phyloP scores from a whole-genome alignment of 2,797 vertebrate species.

The Buphagus erythrorhynchus region DNA sequence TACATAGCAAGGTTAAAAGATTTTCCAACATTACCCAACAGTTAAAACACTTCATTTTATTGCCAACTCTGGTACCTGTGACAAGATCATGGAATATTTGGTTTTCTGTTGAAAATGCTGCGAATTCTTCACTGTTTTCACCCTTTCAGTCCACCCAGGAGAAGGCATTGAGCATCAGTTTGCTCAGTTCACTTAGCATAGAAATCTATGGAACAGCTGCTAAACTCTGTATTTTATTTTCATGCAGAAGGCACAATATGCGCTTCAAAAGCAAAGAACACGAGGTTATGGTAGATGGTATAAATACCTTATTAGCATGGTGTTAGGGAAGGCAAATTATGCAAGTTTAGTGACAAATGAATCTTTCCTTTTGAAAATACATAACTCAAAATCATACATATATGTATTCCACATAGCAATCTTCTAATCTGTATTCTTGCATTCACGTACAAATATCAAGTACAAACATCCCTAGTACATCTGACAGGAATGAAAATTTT shows the following conservation, averaged over 20 bases:
- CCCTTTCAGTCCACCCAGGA: neutral
- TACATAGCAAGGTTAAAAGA: neutral
- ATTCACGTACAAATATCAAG: fast-evolving
- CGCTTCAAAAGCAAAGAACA: neutral
- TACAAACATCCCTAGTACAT: neutral
- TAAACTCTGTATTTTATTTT: neutral
- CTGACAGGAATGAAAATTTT: neutral
- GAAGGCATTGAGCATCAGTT: neutral
- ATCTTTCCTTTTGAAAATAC: neutral
- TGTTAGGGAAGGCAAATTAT: neutral
- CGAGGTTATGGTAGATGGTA: neutral
- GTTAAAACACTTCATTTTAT: neutral
- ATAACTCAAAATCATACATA: neutral
- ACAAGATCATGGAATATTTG: fast-evolving
- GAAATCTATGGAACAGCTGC: neutral
- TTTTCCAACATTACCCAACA: neutral
- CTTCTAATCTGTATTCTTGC: neutral
- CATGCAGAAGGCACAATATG: neutral
- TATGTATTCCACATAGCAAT: neutral
- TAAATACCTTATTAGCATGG: neutral
- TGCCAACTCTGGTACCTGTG: neutral
- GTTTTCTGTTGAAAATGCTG: neutral
- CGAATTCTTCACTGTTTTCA: neutral
- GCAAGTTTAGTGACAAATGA: neutral
- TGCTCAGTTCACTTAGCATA: neutral